A percentile compares a stretch with the other conserved stretches of the same genome.
Evolutionary conservation across 2,797 vertebrate species (phyloP).

Genomic region (Ceyx erithaca): DNA sequence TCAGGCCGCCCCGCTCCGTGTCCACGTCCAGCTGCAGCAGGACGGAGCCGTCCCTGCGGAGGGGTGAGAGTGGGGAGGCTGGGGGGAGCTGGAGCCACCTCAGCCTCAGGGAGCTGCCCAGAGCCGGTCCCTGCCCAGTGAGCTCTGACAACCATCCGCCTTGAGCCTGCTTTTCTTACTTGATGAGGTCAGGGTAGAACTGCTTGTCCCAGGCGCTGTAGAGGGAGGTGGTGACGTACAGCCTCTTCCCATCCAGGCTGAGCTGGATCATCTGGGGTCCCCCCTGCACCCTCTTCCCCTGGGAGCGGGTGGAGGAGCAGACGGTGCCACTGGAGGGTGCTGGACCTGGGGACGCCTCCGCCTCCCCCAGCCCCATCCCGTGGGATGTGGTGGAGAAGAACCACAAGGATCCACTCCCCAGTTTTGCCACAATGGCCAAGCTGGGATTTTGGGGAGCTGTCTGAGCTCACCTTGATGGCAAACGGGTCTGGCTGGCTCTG

Average conservation of each 20-base stretch:
- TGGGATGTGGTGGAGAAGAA: neutral
- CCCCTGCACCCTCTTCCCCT: conserved; percentile 87
- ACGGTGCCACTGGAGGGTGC: neutral
- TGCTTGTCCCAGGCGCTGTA: conserved; percentile 94
- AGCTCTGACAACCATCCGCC: too few relatives aligned
- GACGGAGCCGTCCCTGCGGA: conserved; percentile 86
- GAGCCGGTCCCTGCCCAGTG: fast-evolving
- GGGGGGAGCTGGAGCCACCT: neutral
- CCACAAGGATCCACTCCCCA: neutral
- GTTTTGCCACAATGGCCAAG: neutral
- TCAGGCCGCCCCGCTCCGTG: conserved; percentile 82
- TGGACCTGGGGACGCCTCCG: fast-evolving
- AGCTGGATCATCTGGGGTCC: conserved; percentile 94
- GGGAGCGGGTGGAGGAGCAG: neutral
- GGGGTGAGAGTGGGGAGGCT: neutral
- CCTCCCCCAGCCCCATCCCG: fast-evolving
- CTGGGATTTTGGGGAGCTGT: neutral
- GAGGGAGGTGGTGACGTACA: conserved; percentile 90
- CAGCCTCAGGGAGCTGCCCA: neutral
- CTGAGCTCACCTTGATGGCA: conserved; percentile 82
- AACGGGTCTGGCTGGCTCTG: conserved; percentile 82
- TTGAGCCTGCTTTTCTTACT: conserved; percentile 67
- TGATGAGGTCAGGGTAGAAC: conserved; percentile 90
- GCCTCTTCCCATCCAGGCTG: conserved; percentile 88
- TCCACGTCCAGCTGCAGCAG: conserved; percentile 92